These are phyloP conservation scores for Todus mexicanus DNA, from an alignment of 2,797 vertebrate genomes.

Conservation along the genomic window DNA sequence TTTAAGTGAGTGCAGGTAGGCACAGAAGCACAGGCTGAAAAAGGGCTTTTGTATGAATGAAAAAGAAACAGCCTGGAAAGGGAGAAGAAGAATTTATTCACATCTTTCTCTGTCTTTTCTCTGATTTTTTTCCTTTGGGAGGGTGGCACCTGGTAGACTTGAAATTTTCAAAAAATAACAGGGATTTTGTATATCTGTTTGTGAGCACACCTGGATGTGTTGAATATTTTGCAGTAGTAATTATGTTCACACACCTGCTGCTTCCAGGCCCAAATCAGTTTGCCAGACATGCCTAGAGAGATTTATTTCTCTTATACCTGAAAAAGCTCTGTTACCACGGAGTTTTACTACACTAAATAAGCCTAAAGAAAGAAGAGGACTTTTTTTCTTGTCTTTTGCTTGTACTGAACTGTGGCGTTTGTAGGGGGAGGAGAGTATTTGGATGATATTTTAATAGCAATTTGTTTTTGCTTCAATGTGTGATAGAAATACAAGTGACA, in stretches of 20 bases:
- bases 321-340: conserved; percentile 24
- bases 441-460: conserved; percentile 61
- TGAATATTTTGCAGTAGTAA: conserved; percentile 50
- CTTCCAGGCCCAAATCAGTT: conserved; percentile 38
- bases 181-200: conserved; percentile 38
- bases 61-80: neutral
- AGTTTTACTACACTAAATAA: conserved; percentile 2
- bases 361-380: conserved; percentile 11
- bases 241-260: conserved; percentile 67
- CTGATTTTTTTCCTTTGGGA: conserved; percentile 46
- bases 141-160: conserved; percentile 50
- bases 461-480: conserved; percentile 69
- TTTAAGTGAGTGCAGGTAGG: neutral
- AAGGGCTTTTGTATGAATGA: neutral
- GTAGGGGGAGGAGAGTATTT: neutral
- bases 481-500: conserved; percentile 71
- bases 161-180: conserved; percentile 57
- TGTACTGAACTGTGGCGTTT: neutral
- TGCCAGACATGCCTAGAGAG: conserved; percentile 63
- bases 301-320: conserved; percentile 67
- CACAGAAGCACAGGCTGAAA: neutral
- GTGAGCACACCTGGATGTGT: conserved; percentile 65
- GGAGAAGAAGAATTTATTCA: neutral
- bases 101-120: neutral
- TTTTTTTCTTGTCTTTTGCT: conserved; percentile 31